These are phyloP conservation scores for Psittacula echo DNA, from an alignment of 2,797 vertebrate genomes.

Conservation along the genomic window DNA sequence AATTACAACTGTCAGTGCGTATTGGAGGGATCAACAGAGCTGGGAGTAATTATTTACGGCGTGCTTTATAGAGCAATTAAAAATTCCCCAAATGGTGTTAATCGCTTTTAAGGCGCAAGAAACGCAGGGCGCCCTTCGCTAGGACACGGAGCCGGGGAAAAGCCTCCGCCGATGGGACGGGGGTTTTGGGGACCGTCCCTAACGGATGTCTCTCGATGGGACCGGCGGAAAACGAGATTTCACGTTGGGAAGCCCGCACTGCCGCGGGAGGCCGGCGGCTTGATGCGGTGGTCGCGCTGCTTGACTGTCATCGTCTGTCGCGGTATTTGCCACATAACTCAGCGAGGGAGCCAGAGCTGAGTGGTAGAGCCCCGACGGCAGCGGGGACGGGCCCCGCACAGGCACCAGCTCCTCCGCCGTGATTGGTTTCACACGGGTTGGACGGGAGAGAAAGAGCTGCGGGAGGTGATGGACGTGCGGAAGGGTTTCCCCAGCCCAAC, in stretches of 20 bases:
- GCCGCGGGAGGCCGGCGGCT: neutral
- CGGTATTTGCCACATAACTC: neutral
- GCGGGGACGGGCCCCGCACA: neutral
- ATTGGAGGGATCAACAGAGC: constrained; percentile 75
- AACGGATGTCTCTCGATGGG: neutral
- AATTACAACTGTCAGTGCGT: constrained; percentile 79
- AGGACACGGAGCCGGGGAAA: constrained; percentile 1
- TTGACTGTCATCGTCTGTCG: neutral
- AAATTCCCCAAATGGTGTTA: constrained; percentile 79
- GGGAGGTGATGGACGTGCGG: neutral
- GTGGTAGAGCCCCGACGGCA: neutral
- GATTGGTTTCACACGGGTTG: neutral
- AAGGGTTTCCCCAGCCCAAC: too few relatives aligned
- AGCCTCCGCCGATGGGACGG: neutral
- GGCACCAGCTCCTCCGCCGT: neutral
- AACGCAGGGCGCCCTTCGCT: constrained; percentile 34
- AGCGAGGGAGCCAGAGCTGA: neutral
- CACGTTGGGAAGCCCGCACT: fast-evolving
- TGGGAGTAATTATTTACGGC: constrained; percentile 79
- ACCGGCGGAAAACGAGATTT: constrained; percentile 2
- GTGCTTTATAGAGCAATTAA: constrained; percentile 81
- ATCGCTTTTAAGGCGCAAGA: constrained; percentile 71
- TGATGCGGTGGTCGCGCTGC: neutral
- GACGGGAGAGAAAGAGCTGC: neutral
- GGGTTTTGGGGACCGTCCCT: neutral